Base-by-base conservation (phyloP, 2,888 invertebrate genomes). In the Philereme transversata region DNA sequence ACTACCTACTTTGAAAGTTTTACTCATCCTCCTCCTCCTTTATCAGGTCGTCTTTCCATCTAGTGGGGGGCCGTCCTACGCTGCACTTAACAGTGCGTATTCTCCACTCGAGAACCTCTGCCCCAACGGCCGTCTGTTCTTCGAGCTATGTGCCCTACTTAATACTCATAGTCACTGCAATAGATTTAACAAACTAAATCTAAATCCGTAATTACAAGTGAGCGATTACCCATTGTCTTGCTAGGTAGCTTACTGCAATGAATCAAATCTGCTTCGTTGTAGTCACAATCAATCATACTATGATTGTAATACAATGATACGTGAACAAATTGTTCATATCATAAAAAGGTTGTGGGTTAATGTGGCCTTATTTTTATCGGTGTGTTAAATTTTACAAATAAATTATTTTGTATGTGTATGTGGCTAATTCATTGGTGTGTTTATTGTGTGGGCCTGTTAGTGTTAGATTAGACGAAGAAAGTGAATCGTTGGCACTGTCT, bases 201-300 rank as follows among this genome's bases (percentile, higher is more conserved):
- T 40, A 40, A 46, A 62, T 51, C 38, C 38, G 51, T 57, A 53
- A 46, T 47, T 58, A 62, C 35, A 51, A 46, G 49, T 61, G 58
- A 66, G 40, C 51, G 63, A 61, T 64, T 66, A 55, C 61, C 63
- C 44, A 64, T 66, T 66, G 63, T 66, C 59, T 64, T 51, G 58
- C 49, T 51, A 58, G 63, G 59, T 53, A 59, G 63, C 66, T 59
- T 47, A 22, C 5, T 33, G 51, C 57, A 57, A 66, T 66, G 63
- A 57, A 62, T 64, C 62, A 67, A 62, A 64, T 58, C 48, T 57
- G 44, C 57, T 62, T 60, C 47, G 56, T 64, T 38, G 50, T 50
- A 51, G 61, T 55, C 49, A 57, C 57, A 59, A 66, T 66, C 63
- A 57, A 64, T 66, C 66, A 63, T 38, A 40, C 8, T 38, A 54